Conservation (phyloP, 1,140 invertebrate genomes). For the Sarcophaga bullata region DNA sequence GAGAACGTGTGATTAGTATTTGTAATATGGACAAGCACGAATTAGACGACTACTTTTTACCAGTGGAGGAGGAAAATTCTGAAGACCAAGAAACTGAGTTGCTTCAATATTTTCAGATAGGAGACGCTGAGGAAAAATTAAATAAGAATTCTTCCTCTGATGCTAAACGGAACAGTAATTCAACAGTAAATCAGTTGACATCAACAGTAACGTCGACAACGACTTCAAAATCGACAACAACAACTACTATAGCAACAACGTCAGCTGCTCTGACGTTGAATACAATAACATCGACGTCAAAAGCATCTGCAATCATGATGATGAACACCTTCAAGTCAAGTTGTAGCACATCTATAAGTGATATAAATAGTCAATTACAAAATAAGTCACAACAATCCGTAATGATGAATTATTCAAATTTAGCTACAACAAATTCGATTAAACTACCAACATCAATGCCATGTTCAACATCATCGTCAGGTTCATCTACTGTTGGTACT, state of each 20-base stretch:
- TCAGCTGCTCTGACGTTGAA: conserved; percentile 43
- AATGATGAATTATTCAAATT: neutral
- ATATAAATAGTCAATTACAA: conserved; percentile 18
- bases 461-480: conserved; percentile 24
- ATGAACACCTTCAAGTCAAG: neutral
- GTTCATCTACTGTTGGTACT: conserved; percentile 59
- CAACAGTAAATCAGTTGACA: conserved; percentile 47
- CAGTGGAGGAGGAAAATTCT: conserved; percentile 76
- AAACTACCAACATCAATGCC: neutral
- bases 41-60: conserved; percentile 77
- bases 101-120: conserved; percentile 79
- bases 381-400: neutral
- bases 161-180: conserved; percentile 63
- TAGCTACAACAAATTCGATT: neutral
- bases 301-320: conserved; percentile 35
- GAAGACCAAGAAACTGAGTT: conserved; percentile 84
- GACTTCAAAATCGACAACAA: conserved; percentile 32
- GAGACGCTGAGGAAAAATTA: conserved; percentile 66
- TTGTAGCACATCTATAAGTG: conserved; percentile 2
- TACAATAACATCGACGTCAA: conserved; percentile 40
- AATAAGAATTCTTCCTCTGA: conserved; percentile 59
- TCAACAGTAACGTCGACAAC: conserved; percentile 10
- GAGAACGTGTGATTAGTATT: conserved; percentile 75
- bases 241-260: conserved; percentile 43
- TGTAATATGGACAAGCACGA: conserved; percentile 81